Base-by-base conservation (phyloP, 2,888 invertebrate species). In the Drosophila paucipuncta region DNA sequence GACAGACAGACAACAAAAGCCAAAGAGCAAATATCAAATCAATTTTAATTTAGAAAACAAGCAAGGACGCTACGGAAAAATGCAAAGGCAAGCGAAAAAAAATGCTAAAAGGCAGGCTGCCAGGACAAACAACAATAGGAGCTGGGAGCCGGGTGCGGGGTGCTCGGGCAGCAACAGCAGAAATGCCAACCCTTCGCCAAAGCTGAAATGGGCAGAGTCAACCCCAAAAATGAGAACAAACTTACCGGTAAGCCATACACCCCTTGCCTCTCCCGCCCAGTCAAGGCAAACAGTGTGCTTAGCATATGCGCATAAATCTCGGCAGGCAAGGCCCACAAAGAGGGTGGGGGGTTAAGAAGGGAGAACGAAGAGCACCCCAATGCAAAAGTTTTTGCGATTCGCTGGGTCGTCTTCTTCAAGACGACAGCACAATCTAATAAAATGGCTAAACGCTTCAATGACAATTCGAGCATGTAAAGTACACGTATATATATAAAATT, bases 291-390 rank as follows among this genome's bases (percentile, higher is more conserved):
- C 82, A 61, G 58, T 79, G 86, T 85, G 84, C 89, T 92, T 84
- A 85, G 85, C 92, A 92, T 90, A 90, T 86, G 85, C 83, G 85
- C 90, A 92, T 91, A 92, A 92, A 92, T 92, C 92, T 91, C 88
- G 53, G 55, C 43, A 63, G 63, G 53, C 28, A 39, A 50, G 31
- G 7, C 18, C n/a, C 18, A 66, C 65, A 47, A 47, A 0, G 5
- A n/a, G 39, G 6, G 3, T 22, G 33, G 9, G 2, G 9, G 18
- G 10, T 7, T 30, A 50, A 71, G 54, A 25, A 30, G 31, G 9
- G 18, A 18, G 35, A 25, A n/a, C 37, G 54, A 35, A 28, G 54
- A 25, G 57, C 59, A 65, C 73, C 68, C 72, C 81, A 64, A 64
- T 73, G 68, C 68, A 70, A 80, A 83, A 47, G 47, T 16, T 47